Conservation (phyloP, 1,140 invertebrate genomes). For the Maconellicoccus hirsutus region DNA sequence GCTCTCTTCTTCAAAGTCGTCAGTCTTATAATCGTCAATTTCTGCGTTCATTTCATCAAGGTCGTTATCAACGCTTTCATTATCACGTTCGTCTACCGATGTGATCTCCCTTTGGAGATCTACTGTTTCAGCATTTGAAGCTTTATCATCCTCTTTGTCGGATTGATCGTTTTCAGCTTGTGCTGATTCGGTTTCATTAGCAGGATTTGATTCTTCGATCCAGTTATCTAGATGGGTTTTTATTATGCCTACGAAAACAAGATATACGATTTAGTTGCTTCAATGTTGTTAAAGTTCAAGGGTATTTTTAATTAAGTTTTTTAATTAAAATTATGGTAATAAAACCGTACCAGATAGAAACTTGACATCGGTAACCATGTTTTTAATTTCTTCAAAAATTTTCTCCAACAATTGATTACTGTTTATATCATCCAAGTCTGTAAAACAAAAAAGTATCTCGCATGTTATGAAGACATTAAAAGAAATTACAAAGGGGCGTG, state of each 20-base stretch:
- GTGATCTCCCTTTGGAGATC: neutral
- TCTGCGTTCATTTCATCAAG: neutral
- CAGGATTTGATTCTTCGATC: neutral
- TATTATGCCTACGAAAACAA: neutral
- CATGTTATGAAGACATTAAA: too few species aligned
- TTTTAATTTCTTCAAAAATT: neutral
- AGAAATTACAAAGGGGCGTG: too few species aligned
- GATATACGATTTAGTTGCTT: too few species aligned
- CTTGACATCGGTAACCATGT: neutral
- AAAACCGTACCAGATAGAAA: neutral
- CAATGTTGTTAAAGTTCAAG: too few species aligned
- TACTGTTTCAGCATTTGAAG: neutral
- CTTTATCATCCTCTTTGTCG: neutral
- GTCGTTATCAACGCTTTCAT: neutral
- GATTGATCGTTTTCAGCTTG: neutral
- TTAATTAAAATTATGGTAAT: too few species aligned
- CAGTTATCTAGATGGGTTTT: neutral
- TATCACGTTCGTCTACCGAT: neutral
- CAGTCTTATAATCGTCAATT: neutral
- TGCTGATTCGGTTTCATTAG: neutral
- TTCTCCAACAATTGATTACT: neutral
- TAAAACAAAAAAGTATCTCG: neutral
- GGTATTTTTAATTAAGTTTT: too few species aligned
- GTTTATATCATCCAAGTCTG: neutral
- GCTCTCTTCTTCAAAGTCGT: neutral